phyloP scores from a whole-genome alignment of 2,797 vertebrate species.

The Thripadectes ignobilis region DNA sequence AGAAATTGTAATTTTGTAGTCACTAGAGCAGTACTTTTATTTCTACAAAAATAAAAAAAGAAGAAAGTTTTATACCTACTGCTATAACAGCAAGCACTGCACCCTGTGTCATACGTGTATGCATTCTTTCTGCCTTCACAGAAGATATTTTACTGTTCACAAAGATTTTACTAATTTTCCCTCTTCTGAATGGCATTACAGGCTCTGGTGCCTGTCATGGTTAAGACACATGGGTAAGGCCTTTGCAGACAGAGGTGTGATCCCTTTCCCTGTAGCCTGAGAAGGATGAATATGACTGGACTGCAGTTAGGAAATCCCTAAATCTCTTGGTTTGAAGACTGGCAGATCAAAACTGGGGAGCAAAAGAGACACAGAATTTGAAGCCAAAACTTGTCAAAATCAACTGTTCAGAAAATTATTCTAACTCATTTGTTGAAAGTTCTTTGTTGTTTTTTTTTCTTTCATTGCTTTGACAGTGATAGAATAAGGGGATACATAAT shows the following conservation, averaged over 20 bases:
- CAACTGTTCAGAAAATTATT: not conserved
- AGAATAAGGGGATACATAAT: not conserved
- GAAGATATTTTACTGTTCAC: not conserved
- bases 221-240: fast-evolving
- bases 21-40: not conserved
- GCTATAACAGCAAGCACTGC: not conserved
- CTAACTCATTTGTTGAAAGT: not conserved
- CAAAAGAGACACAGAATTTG: fast-evolving
- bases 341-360: not conserved
- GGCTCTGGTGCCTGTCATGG: not conserved
- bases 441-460: fast-evolving
- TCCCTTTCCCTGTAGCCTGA: not conserved
- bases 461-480: not conserved
- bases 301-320: not conserved
- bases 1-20: not conserved
- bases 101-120: not conserved
- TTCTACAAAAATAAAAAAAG: not conserved
- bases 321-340: not conserved
- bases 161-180: not conserved
- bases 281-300: not conserved
- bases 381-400: not conserved
- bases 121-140: not conserved
- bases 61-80: not conserved
- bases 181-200: not conserved
- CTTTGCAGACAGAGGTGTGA: not conserved